Conservation (phyloP, 1,140 invertebrate genomes). For the Pentalonia nigronervosa region DNA sequence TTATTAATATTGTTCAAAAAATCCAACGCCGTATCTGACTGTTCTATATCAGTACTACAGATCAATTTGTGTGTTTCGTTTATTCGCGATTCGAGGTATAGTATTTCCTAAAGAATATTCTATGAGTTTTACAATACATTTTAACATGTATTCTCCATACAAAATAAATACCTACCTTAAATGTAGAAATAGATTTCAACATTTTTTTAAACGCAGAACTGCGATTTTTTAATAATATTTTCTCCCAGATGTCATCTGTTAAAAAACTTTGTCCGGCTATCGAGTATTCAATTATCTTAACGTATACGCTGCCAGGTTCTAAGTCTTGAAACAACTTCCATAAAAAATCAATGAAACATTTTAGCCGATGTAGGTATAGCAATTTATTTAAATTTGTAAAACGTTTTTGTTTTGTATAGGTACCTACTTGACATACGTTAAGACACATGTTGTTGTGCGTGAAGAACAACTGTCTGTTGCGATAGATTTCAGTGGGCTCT, state of each 20-base stretch:
- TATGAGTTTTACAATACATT: background rate
- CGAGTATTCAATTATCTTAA: constrained; percentile 29
- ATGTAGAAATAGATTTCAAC: background rate
- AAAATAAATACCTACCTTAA: constrained; percentile 5
- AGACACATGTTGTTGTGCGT: constrained; percentile 27
- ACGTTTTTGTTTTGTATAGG: background rate
- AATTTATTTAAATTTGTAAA: background rate
- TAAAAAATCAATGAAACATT: background rate
- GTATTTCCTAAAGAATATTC: constrained; percentile 8
- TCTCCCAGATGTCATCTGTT: background rate
- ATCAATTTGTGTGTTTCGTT: background rate
- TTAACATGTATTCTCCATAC: background rate
- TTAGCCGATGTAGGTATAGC: background rate
- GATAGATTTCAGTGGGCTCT: constrained; percentile 33
- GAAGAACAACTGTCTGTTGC: constrained; percentile 8
- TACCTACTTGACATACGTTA: constrained; percentile 39
- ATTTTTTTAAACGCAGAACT: background rate
- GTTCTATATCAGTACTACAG: background rate
- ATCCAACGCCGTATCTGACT: background rate
- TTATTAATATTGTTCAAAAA: background rate
- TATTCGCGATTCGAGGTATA: background rate
- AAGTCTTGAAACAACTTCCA: constrained; percentile 44
- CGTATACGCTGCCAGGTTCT: constrained; percentile 11
- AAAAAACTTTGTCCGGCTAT: constrained; percentile 42
- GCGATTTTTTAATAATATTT: constrained; percentile 21